These are phyloP conservation scores for Pygoscelis adeliae DNA, from an alignment of 2,113 vertebrate species.

Conservation along the genomic window DNA sequence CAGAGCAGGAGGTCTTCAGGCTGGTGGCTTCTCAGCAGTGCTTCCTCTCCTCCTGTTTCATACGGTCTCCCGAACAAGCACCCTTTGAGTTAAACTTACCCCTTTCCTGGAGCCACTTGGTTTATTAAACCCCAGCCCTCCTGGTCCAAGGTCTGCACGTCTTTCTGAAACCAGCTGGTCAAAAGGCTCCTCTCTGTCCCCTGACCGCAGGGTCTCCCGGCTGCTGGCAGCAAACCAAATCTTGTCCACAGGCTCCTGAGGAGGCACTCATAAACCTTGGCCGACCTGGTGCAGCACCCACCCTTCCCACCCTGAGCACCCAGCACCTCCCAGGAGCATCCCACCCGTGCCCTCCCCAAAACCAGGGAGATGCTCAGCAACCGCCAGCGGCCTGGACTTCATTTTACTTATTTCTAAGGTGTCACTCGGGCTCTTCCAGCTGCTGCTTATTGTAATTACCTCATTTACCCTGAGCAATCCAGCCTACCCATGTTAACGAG, in stretches of 20 bases:
- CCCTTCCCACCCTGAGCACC: background rate
- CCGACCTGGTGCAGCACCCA: rapidly evolving
- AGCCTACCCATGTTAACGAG: rapidly evolving
- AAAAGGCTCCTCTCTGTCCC: background rate
- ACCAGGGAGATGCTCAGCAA: rapidly evolving
- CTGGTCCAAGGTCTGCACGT: background rate
- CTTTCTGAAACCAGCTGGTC: background rate
- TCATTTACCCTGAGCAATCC: background rate
- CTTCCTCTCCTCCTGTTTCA: background rate
- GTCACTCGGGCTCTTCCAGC: background rate
- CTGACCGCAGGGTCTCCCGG: background rate
- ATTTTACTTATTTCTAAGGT: background rate
- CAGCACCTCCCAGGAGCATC: background rate
- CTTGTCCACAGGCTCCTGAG: background rate
- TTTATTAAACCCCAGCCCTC: background rate
- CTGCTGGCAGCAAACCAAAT: background rate
- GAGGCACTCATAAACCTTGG: background rate
- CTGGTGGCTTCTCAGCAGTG: background rate
- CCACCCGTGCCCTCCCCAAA: background rate
- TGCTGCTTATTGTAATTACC: background rate
- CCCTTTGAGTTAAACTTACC: background rate
- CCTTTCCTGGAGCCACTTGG: background rate
- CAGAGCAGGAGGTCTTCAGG: background rate
- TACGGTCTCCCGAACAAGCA: rapidly evolving
- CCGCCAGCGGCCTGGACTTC: background rate